Conservation (phyloP, 1,140 invertebrate species). For the Cydia amplana region DNA sequence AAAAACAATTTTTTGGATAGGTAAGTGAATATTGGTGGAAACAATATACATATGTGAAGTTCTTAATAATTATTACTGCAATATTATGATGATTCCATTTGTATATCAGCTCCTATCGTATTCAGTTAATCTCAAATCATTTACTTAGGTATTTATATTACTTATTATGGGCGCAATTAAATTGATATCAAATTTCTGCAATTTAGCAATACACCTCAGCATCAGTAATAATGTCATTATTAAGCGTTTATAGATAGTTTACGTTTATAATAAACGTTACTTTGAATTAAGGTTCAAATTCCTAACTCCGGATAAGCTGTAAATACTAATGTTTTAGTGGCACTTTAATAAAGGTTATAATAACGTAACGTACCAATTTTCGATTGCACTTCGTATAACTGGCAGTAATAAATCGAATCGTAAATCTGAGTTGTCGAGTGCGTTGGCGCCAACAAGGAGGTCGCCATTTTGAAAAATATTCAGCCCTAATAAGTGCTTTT, state of each 20-base stretch:
- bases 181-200: not conserved
- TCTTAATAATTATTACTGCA: too few relatives aligned
- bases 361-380: conserved; percentile 10
- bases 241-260: not conserved
- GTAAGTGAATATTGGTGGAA: too few relatives aligned
- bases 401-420: conserved; percentile 45
- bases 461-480: conserved; percentile 50
- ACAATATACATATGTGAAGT: too few relatives aligned
- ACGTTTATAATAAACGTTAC: not conserved
- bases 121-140: not conserved
- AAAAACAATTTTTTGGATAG: too few relatives aligned
- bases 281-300: conserved; percentile 9
- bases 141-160: not conserved
- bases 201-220: not conserved
- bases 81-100: too few relatives aligned
- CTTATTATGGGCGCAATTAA: too few relatives aligned
- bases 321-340: conserved; percentile 4
- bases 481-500: not conserved
- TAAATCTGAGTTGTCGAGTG: conserved; percentile 52
- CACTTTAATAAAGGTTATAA: not conserved
- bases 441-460: conserved; percentile 53
- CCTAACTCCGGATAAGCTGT: not conserved
- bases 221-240: not conserved
- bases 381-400: not conserved
- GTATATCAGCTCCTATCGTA: not conserved